These are phyloP conservation scores for Cephus nigrinus DNA, from an alignment of 2,888 invertebrate genomes.

Conservation along the genomic window DNA sequence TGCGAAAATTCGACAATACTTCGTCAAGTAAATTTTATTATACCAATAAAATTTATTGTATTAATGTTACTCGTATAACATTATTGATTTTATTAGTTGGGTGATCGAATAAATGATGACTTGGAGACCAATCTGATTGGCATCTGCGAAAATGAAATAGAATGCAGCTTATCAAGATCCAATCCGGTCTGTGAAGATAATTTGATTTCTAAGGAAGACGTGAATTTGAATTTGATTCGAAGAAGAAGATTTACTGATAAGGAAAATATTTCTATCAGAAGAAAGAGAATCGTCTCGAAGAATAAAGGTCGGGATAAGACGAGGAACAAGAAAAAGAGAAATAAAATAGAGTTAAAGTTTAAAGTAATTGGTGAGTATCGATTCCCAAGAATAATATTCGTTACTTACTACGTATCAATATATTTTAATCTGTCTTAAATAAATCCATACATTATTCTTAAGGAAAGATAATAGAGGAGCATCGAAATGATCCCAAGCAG, in stretches of 20 bases:
- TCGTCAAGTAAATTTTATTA: slow-evolving; percentile 52
- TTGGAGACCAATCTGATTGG: slow-evolving; percentile 47
- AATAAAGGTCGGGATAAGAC: slow-evolving; percentile 28
- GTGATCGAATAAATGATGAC: slow-evolving; percentile 48
- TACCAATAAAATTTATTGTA: slow-evolving; percentile 14
- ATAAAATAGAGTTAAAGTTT: slow-evolving; percentile 54
- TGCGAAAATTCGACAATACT: slow-evolving; percentile 66
- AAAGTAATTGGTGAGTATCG: slow-evolving; percentile 47
- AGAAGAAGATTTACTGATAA: neutral
- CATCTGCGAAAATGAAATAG: slow-evolving; percentile 50
- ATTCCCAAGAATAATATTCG: neutral
- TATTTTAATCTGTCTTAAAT: neutral
- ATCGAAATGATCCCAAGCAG: slow-evolving; percentile 45
- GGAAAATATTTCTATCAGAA: slow-evolving; percentile 15
- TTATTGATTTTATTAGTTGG: slow-evolving; percentile 42
- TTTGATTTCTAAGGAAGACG: slow-evolving; percentile 13
- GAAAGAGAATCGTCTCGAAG: slow-evolving; percentile 47
- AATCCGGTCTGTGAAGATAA: slow-evolving; percentile 44
- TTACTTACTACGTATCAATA: neutral
- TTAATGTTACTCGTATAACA: neutral
- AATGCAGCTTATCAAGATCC: slow-evolving; percentile 46
- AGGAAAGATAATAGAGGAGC: slow-evolving; percentile 55
- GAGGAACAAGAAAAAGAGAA: slow-evolving; percentile 31
- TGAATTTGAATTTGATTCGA: neutral
- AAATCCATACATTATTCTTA: slow-evolving; percentile 1